Percentiles rank a stretch among this genome's conserved stretches.
phyloP scores from a whole-genome alignment of 1,140 invertebrate genomes.

The Batillaria attramentaria region DNA sequence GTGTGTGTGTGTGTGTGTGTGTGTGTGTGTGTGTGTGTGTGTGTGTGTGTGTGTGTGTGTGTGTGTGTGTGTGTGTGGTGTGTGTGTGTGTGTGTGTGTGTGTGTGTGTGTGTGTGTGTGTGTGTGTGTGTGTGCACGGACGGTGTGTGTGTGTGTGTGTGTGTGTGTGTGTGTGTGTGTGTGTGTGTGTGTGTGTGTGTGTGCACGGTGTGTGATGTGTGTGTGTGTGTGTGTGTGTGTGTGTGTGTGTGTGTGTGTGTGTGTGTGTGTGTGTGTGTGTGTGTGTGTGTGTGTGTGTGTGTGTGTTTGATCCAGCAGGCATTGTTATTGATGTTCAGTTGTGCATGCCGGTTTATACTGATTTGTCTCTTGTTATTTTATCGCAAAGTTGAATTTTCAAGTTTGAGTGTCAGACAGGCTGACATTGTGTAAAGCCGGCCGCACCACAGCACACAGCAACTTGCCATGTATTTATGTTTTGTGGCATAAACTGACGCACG shows the following conservation, averaged over 20 bases:
- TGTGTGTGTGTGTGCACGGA: neutral
- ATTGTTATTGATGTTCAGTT: no score
- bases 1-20: constrained; percentile 14
- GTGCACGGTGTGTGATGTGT: neutral
- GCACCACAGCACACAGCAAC: no score
- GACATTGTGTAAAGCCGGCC: no score
- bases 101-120: constrained; percentile 17
- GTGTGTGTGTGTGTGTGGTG: neutral
- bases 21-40: constrained; percentile 23
- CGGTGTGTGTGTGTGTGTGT: neutral
- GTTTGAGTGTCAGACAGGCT: no score
- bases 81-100: constrained; percentile 17
- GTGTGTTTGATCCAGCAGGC: no score
- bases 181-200: neutral
- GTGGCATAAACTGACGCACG: no score
- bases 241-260: neutral
- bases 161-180: neutral
- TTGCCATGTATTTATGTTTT: no score
- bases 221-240: neutral
- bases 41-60: constrained; percentile 22
- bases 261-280: neutral
- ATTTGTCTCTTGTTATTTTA: no score
- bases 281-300: neutral
- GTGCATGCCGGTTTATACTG: no score
- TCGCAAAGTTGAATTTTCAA: no score